A percentile compares a stretch with the other conserved stretches of the same genome.
phyloP scores from a whole-genome alignment of 2,888 invertebrate genomes.

The Cyclophora punctaria region DNA sequence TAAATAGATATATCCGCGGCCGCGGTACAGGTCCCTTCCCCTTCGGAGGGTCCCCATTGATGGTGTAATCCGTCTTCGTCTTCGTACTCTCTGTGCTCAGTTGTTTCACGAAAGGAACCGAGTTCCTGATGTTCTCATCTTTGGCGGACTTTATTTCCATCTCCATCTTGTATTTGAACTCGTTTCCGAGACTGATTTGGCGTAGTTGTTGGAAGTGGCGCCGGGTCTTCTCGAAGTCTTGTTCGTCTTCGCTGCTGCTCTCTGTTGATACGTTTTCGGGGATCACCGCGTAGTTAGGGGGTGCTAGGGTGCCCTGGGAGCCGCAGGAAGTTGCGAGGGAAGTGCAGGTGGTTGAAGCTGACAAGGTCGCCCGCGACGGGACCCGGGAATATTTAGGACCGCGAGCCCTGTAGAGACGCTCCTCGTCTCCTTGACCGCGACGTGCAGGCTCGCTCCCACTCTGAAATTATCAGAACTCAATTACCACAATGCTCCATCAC shows the following conservation, averaged over 20 bases:
- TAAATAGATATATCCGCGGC: constrained; percentile 65
- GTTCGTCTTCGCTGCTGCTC: constrained; percentile 70
- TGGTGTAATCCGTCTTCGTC: constrained; percentile 64
- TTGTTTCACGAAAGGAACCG: constrained; percentile 77
- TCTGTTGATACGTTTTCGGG: constrained; percentile 60
- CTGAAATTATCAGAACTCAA: constrained; percentile 32
- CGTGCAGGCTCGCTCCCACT: constrained; percentile 60
- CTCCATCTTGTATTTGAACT: constrained; percentile 77
- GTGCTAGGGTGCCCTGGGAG: constrained; percentile 61
- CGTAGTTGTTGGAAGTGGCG: constrained; percentile 78
- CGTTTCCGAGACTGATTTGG: constrained; percentile 77
- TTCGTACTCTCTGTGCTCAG: constrained; percentile 75
- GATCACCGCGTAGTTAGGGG: constrained; percentile 55
- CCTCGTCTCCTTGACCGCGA: constrained; percentile 63
- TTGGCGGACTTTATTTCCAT: constrained; percentile 79
- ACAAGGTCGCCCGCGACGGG: constrained; percentile 68
- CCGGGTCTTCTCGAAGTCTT: constrained; percentile 71
- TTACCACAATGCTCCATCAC: too few species aligned
- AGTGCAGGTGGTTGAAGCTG: constrained; percentile 77
- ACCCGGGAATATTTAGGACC: constrained; percentile 68
- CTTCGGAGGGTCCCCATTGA: constrained; percentile 64
- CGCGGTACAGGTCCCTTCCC: constrained; percentile 67
- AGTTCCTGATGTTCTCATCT: constrained; percentile 75
- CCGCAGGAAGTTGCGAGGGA: constrained; percentile 73
- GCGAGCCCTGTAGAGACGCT: constrained; percentile 53